phyloP scores from a whole-genome alignment of 2,113 vertebrate genomes.

The Thalassoma bifasciatum region DNA sequence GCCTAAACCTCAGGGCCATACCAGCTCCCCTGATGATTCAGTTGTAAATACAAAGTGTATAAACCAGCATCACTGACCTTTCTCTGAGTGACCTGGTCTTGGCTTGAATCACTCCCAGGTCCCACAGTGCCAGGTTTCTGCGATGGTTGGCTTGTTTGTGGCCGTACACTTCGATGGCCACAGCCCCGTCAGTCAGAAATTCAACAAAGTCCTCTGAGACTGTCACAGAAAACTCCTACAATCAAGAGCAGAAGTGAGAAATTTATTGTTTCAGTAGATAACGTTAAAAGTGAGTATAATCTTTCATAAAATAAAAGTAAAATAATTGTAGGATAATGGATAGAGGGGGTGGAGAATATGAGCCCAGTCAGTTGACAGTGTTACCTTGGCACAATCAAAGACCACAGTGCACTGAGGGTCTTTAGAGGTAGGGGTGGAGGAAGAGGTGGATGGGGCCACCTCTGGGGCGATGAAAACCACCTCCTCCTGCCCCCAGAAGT shows the following conservation, averaged over 20 bases:
- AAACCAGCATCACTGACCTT: constrained; percentile 78
- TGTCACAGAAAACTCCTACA: constrained; percentile 88
- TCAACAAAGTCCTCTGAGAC: constrained; percentile 94
- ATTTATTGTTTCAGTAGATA: too few relatives aligned
- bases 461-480: constrained; percentile 88
- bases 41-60: background rate
- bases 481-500: constrained; percentile 91
- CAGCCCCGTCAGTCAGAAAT: constrained; percentile 90
- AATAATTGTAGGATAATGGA: background rate
- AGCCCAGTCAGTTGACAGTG: too few relatives aligned
- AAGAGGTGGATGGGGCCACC: constrained; percentile 83
- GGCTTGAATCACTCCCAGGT: constrained; percentile 95
- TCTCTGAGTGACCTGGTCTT: constrained; percentile 95
- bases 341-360: background rate
- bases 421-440: constrained; percentile 83
- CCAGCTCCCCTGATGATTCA: too few relatives aligned
- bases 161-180: constrained; percentile 94
- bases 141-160: constrained; percentile 91
- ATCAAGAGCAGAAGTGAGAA: background rate
- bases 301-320: too few relatives aligned
- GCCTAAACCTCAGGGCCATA: too few relatives aligned
- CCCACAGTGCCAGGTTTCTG: constrained; percentile 93
- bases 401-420: constrained; percentile 95
- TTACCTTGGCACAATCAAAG: constrained; percentile 91
- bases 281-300: too few relatives aligned